These are phyloP conservation scores for Geococcyx californianus DNA, from an alignment of 2,113 vertebrate species.

Conservation along the genomic window DNA sequence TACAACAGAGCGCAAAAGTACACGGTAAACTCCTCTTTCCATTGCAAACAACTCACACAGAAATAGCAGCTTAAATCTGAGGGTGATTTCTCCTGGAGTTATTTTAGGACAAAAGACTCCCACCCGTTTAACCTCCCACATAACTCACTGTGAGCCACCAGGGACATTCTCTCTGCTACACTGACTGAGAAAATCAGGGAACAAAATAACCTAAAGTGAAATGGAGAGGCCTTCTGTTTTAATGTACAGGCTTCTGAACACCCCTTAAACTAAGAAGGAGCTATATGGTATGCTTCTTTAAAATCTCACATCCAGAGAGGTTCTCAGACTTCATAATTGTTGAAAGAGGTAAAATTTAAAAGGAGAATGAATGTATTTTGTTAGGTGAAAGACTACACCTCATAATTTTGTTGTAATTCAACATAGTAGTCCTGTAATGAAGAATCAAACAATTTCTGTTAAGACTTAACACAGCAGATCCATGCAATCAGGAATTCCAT, in stretches of 20 bases:
- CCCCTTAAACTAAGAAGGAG: background rate
- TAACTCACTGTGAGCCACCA: background rate
- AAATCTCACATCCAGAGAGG: background rate
- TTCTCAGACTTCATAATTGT: background rate
- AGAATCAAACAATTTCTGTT: background rate
- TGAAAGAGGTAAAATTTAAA: background rate
- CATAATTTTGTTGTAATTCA: background rate
- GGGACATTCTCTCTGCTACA: background rate
- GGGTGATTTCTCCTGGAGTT: slow-evolving; percentile 36
- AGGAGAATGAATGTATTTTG: background rate
- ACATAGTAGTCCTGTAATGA: background rate
- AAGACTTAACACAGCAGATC: background rate
- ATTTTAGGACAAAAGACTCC: background rate
- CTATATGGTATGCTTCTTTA: background rate
- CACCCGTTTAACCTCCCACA: background rate
- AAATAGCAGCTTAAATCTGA: slow-evolving; percentile 8
- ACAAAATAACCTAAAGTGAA: background rate
- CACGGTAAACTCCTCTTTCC: slow-evolving; percentile 40
- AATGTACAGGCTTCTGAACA: background rate
- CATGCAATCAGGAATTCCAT: background rate
- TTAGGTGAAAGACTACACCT: background rate
- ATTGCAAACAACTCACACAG: background rate
- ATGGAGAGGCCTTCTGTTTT: background rate
- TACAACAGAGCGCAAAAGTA: slow-evolving; percentile 46
- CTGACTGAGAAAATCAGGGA: background rate